Percentiles rank a stretch among this genome's conserved stretches.
These are phyloP conservation scores for Dyspetes luteomarginatus DNA, from an alignment of 2,888 invertebrate genomes.

Conservation along the genomic window DNA sequence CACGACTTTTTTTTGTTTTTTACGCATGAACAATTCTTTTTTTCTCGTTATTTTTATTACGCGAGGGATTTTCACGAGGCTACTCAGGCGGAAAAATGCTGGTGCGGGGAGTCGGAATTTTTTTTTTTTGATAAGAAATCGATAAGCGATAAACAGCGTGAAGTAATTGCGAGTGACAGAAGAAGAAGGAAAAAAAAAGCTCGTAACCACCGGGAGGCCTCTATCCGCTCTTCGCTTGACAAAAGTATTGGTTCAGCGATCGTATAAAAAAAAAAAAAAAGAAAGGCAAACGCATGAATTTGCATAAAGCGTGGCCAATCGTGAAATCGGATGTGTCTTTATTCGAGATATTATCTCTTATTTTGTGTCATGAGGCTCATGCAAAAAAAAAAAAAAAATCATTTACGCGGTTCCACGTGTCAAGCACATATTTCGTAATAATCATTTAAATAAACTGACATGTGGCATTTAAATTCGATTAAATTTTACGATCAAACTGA, in stretches of 20 bases:
- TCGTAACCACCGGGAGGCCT: slow-evolving; percentile 72
- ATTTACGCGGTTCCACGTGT: slow-evolving; percentile 46
- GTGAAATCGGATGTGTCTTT: slow-evolving; percentile 72
- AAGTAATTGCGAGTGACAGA: slow-evolving; percentile 71
- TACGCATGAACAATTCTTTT: background rate
- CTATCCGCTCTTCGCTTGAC: slow-evolving; percentile 57
- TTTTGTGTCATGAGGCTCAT: slow-evolving; percentile 24
- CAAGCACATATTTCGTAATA: slow-evolving; percentile 10
- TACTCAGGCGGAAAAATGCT: slow-evolving; percentile 54
- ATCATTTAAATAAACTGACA: slow-evolving; percentile 5
- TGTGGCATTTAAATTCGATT: background rate
- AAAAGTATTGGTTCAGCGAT: slow-evolving; percentile 59
- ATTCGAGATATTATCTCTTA: slow-evolving; percentile 59
- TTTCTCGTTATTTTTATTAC: background rate
- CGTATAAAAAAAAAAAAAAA: slow-evolving; percentile 66
- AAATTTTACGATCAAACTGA: background rate
- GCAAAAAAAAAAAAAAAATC: slow-evolving; percentile 23
- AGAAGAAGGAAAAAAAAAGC: slow-evolving; percentile 49
- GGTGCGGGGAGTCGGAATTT: slow-evolving; percentile 63
- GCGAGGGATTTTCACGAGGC: slow-evolving; percentile 13
- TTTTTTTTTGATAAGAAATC: slow-evolving; percentile 69
- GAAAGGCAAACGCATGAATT: slow-evolving; percentile 64
- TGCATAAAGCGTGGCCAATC: slow-evolving; percentile 76
- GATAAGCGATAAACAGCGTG: slow-evolving; percentile 73
- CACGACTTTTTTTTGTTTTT: background rate